Evolutionary conservation across 2,113 vertebrate species (phyloP).

Genomic region (Herpailurus yagouaroundi): DNA sequence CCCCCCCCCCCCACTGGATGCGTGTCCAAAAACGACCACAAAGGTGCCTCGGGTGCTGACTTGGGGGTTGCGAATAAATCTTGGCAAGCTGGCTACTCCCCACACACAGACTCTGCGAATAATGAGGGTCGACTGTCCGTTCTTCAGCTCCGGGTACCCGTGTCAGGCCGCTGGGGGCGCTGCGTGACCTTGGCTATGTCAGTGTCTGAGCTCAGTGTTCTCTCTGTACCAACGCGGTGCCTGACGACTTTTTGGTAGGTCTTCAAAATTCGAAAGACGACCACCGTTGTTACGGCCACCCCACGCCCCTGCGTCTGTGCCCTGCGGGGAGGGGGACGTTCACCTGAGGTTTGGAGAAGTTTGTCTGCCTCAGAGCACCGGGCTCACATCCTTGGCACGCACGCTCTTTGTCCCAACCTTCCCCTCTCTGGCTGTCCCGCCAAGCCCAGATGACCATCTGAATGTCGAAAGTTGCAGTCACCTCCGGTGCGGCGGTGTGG

Average conservation of each 20-base stretch:
- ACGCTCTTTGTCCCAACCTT: no score
- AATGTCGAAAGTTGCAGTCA: not conserved
- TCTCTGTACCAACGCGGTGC: not conserved
- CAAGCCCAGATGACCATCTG: not conserved
- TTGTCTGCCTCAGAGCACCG: not conserved
- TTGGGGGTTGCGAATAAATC: not conserved
- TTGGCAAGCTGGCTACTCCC: not conserved
- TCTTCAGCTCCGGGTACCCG: not conserved
- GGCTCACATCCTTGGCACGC: not conserved
- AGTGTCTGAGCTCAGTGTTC: not conserved
- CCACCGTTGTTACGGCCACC: fast-evolving
- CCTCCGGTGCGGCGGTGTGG: not conserved
- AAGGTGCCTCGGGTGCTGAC: not conserved
- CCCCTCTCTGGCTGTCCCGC: not conserved
- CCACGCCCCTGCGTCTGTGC: fast-evolving
- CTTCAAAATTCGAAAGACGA: not conserved
- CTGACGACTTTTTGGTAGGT: fast-evolving
- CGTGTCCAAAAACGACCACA: fast-evolving
- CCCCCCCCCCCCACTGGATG: not conserved
- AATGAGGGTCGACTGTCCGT: not conserved
- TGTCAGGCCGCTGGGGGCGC: fast-evolving
- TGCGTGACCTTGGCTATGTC: not conserved
- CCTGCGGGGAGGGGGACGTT: no score
- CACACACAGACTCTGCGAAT: not conserved
- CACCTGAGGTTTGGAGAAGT: not conserved